Base-by-base conservation (phyloP, 1,140 invertebrate species). In the Tetragonula clypearis region DNA sequence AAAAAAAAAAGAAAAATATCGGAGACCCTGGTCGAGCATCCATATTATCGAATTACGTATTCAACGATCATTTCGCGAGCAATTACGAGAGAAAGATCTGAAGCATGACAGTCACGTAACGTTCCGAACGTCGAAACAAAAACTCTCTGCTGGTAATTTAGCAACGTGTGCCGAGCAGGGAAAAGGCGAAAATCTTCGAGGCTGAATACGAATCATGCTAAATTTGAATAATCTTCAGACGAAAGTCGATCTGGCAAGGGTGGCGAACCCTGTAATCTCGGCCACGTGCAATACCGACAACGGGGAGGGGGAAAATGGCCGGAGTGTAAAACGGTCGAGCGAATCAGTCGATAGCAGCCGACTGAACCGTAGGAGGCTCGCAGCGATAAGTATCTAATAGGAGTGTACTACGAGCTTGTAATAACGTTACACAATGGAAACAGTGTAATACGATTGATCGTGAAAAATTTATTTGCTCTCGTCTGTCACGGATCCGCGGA, bases 141-240 rank as follows among this genome's bases (percentile, higher is more conserved):
- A 91, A 82, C 86, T 87, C 72, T 65, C 30, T 75, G 69, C 30
- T 30, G 82, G 85, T 90, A 91, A 92, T 92, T 90, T 93, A 19
- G 23, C 69, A 73, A 85, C 82, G 79, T 82, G 68, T 55, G 26
- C 26, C 15, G 56, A 0, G 72, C 66, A 71, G 82, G 80, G 56
- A 86, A 69, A 72, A 84, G 79, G 58, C 55, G 72, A 84, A 83
- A 86, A 88, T 90, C 86, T 90, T 90, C 5, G 26, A 49, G 62
- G 41, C n/a, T 60, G 30, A 69, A 79, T 68, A 68, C 65, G 60
- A 69, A 75, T 58, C 55, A 89, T 87, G 89, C 75, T 81, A 85
- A 94, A 94, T 94, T 94, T 93, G 93, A 94, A 94, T 94, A 93
- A 94, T 92, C 93, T 94, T 91, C 86, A 73, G 89, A 92, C 83